Evolutionary conservation across 2,888 invertebrate species (phyloP).

Genomic region (Cremastinae sp.): DNA sequence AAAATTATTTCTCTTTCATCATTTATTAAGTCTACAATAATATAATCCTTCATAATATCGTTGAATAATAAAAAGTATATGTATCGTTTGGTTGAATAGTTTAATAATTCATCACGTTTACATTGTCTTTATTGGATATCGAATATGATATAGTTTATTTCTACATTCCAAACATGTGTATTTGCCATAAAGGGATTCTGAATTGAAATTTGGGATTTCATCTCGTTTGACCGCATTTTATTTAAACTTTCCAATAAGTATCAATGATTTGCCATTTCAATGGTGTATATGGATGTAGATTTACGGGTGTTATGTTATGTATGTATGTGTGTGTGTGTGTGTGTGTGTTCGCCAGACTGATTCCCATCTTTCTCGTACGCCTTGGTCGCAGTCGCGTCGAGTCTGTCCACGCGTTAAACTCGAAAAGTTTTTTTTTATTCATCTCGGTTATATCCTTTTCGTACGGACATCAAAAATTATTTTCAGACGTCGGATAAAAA

Average conservation of each 20-base stretch:
- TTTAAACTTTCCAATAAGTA: slow-evolving; percentile 63
- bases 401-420: slow-evolving; percentile 47
- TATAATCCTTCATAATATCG: slow-evolving; percentile 71
- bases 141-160: slow-evolving; percentile 74
- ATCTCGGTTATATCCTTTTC: neutral
- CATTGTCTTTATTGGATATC: slow-evolving; percentile 74
- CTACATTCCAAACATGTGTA: slow-evolving; percentile 76
- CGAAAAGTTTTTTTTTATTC: slow-evolving; percentile 13
- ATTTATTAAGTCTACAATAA: slow-evolving; percentile 4
- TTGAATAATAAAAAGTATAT: slow-evolving; percentile 75
- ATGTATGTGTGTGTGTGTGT: too few relatives aligned
- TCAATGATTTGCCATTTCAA: slow-evolving; percentile 68
- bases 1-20: neutral
- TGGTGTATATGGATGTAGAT: too few relatives aligned
- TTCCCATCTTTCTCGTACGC: slow-evolving; percentile 65
- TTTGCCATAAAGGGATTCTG: slow-evolving; percentile 60
- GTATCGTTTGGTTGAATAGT: slow-evolving; percentile 73
- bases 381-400: slow-evolving; percentile 41
- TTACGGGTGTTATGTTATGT: too few relatives aligned
- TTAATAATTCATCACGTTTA: slow-evolving; percentile 76
- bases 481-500: slow-evolving; percentile 49
- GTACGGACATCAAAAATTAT: slow-evolving; percentile 42
- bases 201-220: slow-evolving; percentile 59
- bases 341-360: slow-evolving; percentile 72
- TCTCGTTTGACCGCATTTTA: slow-evolving; percentile 59